Evolutionary conservation across 2,888 invertebrate genomes (phyloP).

Genomic region (Drosophila kuntzei): DNA sequence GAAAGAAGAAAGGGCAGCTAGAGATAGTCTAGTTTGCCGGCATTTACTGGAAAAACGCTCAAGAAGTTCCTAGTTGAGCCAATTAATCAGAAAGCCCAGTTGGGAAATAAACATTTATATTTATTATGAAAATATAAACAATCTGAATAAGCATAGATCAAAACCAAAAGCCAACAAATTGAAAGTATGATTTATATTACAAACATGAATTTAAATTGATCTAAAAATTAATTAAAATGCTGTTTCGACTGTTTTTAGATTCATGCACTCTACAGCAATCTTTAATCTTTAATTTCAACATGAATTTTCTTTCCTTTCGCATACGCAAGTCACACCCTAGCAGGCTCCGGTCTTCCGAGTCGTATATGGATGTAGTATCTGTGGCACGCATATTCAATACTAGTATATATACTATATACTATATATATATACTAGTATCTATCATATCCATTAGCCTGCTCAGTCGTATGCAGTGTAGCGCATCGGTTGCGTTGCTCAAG

Average conservation of each 20-base stretch:
- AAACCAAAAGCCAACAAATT: not conserved
- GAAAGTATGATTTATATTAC: slow-evolving; percentile 11
- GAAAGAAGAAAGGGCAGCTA: slow-evolving; percentile 2
- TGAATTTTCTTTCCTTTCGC: not conserved
- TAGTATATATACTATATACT: not conserved
- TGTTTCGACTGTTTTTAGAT: not conserved
- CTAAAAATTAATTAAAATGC: slow-evolving; percentile 12
- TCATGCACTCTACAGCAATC: slow-evolving; percentile 3
- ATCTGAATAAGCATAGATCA: not conserved
- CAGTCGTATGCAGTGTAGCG: slow-evolving; percentile 54
- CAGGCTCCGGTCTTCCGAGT: slow-evolving; percentile 9
- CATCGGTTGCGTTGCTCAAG: slow-evolving; percentile 53
- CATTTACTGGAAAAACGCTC: slow-evolving; percentile 7
- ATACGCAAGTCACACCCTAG: slow-evolving; percentile 1
- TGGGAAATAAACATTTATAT: slow-evolving; percentile 2
- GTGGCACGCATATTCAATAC: slow-evolving; percentile 4
- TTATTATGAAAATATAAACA: slow-evolving; percentile 7
- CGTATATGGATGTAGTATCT: not conserved
- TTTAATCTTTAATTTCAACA: not conserved
- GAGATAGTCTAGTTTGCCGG: slow-evolving; percentile 10
- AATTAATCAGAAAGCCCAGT: slow-evolving; percentile 13
- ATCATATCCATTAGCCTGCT: slow-evolving; percentile 40
- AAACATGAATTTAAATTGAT: not conserved
- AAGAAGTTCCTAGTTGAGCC: slow-evolving; percentile 29
- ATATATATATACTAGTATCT: slow-evolving; percentile 3